Evolutionary conservation across 2,797 vertebrate species (phyloP).

Genomic region (Novumbra hubbsi): DNA sequence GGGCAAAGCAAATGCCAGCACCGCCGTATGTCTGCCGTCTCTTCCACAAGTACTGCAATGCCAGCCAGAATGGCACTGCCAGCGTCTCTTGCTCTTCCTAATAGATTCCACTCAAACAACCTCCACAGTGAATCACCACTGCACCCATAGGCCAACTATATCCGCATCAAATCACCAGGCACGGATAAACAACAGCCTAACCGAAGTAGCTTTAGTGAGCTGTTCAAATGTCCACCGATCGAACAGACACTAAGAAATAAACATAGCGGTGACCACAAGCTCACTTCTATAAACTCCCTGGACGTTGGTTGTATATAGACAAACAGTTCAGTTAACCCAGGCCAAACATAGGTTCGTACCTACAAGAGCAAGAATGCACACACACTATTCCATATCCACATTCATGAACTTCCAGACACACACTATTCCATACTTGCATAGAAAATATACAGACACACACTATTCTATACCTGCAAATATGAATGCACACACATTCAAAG

Average conservation of each 20-base stretch:
- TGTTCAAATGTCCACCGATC: neutral
- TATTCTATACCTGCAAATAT: no score
- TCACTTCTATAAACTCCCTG: neutral
- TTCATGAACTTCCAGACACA: no score
- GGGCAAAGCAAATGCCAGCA: neutral
- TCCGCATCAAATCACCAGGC: neutral
- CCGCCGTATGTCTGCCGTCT: neutral
- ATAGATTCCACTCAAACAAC: constrained; percentile 1
- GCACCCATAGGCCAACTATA: neutral
- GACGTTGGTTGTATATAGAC: neutral
- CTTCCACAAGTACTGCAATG: neutral
- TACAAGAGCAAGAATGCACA: no score
- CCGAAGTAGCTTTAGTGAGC: neutral
- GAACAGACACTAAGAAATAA: neutral
- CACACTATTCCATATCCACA: neutral
- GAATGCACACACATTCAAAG: no score
- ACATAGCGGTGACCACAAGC: neutral
- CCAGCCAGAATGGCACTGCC: neutral
- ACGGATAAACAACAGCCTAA: neutral
- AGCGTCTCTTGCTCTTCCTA: neutral
- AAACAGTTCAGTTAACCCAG: neutral
- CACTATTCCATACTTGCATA: no score
- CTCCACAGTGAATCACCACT: neutral
- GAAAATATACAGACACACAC: no score
- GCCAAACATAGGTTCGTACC: neutral